phyloP scores from a whole-genome alignment of 2,113 vertebrate species.

The Chloropsis cyanopogon region DNA sequence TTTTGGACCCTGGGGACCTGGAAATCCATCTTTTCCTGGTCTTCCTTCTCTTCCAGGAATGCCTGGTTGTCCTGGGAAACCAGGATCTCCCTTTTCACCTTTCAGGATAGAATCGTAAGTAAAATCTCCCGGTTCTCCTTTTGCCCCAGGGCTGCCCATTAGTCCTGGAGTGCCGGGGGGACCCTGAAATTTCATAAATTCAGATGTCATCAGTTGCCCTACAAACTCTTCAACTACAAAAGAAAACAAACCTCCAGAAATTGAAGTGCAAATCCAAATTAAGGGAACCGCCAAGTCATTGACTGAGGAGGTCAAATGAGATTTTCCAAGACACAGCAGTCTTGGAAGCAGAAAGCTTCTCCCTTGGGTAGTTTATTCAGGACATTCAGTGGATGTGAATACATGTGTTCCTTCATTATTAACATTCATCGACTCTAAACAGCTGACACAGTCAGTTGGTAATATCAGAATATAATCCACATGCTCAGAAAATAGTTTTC shows the following conservation, averaged over 20 bases:
- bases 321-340: background rate
- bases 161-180: conserved; percentile 78
- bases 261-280: background rate
- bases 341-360: background rate
- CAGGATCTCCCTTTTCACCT: conserved; percentile 87
- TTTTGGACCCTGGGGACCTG: conserved; percentile 84
- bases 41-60: conserved; percentile 79
- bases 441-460: background rate
- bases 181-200: conserved; percentile 74
- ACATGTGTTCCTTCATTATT: background rate
- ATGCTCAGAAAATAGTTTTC: background rate
- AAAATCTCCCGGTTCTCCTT: conserved; percentile 91
- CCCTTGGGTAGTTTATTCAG: background rate
- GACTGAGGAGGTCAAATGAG: background rate
- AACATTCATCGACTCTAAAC: background rate
- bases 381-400: background rate
- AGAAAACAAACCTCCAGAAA: background rate
- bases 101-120: conserved; percentile 80
- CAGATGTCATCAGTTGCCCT: background rate
- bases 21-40: conserved; percentile 83
- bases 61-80: conserved; percentile 79
- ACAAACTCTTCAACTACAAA: background rate
- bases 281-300: background rate
- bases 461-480: background rate
- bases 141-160: conserved; percentile 83